These are phyloP conservation scores for Prietella phreatophila DNA, from an alignment of 2,113 vertebrate genomes.

Conservation along the genomic window DNA sequence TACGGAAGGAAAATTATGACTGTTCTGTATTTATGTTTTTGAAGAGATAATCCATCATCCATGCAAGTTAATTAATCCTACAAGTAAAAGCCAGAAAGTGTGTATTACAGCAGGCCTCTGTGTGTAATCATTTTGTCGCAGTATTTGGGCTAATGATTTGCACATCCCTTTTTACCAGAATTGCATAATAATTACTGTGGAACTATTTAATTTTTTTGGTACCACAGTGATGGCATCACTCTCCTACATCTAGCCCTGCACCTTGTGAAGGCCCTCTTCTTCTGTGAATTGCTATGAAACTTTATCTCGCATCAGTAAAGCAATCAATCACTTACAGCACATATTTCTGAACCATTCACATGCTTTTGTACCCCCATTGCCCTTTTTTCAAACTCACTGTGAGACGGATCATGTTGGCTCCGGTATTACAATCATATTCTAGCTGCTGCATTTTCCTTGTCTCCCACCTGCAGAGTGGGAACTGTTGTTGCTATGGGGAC, in stretches of 20 bases:
- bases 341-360: background rate
- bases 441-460: background rate
- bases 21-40: no score
- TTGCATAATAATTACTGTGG: background rate
- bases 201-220: background rate
- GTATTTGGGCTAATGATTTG: background rate
- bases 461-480: background rate
- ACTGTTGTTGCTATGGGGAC: slow-evolving; percentile 48
- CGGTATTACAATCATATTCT: background rate
- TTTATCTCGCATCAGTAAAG: background rate
- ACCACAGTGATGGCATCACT: background rate
- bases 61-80: background rate
- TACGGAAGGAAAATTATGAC: background rate
- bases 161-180: background rate
- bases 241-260: background rate
- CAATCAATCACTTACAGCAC: background rate
- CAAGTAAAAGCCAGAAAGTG: background rate
- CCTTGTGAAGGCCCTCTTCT: background rate
- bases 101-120: background rate
- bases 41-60: background rate
- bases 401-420: background rate
- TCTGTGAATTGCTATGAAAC: background rate
- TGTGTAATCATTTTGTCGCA: background rate
- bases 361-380: background rate
- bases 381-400: background rate